Percentiles rank a stretch among this genome's conserved stretches.
These are phyloP conservation scores for Elmis aenea DNA, from an alignment of 2,888 invertebrate species.

Conservation along the genomic window DNA sequence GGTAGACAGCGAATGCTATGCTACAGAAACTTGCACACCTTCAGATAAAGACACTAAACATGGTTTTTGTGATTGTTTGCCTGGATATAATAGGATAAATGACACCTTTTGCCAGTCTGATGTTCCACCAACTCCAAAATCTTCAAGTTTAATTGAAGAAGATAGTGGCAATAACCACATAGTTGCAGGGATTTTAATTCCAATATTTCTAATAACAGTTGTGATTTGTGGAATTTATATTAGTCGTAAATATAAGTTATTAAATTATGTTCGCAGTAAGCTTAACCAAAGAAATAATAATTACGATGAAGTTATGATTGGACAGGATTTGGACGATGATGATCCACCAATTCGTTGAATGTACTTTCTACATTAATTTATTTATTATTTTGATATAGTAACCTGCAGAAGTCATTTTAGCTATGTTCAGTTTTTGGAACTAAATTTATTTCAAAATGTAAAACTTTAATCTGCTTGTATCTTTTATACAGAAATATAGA, in stretches of 20 bases:
- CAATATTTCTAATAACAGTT: slow-evolving; percentile 39
- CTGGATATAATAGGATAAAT: slow-evolving; percentile 29
- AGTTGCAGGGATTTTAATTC: slow-evolving; percentile 38
- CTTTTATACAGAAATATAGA: too few relatives aligned
- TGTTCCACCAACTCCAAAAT: slow-evolving; percentile 21
- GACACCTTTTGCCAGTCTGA: slow-evolving; percentile 24
- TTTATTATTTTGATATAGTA: too few relatives aligned
- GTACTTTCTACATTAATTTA: too few relatives aligned
- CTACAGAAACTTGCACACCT: slow-evolving; percentile 33
- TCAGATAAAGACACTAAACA: slow-evolving; percentile 9
- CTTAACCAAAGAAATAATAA: slow-evolving; percentile 40
- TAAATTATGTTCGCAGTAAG: slow-evolving; percentile 39
- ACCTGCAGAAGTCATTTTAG: too few relatives aligned
- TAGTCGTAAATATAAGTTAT: slow-evolving; percentile 37
- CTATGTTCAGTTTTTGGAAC: too few relatives aligned
- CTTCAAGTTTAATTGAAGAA: slow-evolving; percentile 34
- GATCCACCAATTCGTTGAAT: slow-evolving; percentile 38
- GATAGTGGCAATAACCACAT: slow-evolving; percentile 33
- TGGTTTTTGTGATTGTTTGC: slow-evolving; percentile 34
- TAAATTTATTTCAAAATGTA: too few relatives aligned
- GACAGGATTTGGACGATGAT: slow-evolving; percentile 42
- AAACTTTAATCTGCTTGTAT: too few relatives aligned
- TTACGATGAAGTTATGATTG: slow-evolving; percentile 48
- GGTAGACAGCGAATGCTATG: slow-evolving; percentile 28
- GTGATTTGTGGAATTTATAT: slow-evolving; percentile 42